Evolutionary conservation across 2,888 invertebrate genomes (phyloP).

Genomic region (Lithophane leautieri): DNA sequence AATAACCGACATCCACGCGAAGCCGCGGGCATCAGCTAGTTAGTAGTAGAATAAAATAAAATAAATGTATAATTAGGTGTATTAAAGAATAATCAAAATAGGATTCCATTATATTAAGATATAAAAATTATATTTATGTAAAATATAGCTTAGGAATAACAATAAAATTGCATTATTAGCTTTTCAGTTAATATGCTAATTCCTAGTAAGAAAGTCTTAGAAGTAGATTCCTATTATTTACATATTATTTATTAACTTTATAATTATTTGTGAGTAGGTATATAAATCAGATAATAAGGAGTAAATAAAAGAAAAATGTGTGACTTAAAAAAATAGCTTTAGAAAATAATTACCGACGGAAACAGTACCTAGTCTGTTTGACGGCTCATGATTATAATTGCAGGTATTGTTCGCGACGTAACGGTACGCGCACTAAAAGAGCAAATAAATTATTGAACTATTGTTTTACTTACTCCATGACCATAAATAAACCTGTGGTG

Average conservation of each 20-base stretch:
- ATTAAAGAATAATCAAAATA: not conserved
- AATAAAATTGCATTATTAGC: slow-evolving; percentile 28
- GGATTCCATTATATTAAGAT: slow-evolving; percentile 21
- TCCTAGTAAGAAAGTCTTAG: not conserved
- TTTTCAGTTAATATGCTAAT: slow-evolving; percentile 10
- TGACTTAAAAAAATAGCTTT: not conserved
- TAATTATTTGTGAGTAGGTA: not conserved
- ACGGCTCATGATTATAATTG: slow-evolving; percentile 26
- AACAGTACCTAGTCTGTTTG: slow-evolving; percentile 9
- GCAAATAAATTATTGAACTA: slow-evolving; percentile 55
- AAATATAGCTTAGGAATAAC: not conserved
- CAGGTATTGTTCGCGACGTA: slow-evolving; percentile 16
- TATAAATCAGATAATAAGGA: not conserved
- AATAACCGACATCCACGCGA: too few relatives aligned
- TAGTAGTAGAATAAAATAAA: not conserved
- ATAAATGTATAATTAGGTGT: slow-evolving; percentile 8
- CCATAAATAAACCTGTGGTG: slow-evolving; percentile 4
- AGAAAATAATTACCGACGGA: not conserved
- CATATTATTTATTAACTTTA: not conserved
- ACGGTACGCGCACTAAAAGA: slow-evolving; percentile 22
- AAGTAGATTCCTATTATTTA: slow-evolving; percentile 1
- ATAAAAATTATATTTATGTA: not conserved
- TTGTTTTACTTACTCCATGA: slow-evolving; percentile 49
- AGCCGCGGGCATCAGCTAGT: too few relatives aligned
- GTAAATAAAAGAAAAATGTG: not conserved